These are phyloP conservation scores for Chymomyza procnemis DNA, from an alignment of 2,888 invertebrate species.

Conservation along the genomic window DNA sequence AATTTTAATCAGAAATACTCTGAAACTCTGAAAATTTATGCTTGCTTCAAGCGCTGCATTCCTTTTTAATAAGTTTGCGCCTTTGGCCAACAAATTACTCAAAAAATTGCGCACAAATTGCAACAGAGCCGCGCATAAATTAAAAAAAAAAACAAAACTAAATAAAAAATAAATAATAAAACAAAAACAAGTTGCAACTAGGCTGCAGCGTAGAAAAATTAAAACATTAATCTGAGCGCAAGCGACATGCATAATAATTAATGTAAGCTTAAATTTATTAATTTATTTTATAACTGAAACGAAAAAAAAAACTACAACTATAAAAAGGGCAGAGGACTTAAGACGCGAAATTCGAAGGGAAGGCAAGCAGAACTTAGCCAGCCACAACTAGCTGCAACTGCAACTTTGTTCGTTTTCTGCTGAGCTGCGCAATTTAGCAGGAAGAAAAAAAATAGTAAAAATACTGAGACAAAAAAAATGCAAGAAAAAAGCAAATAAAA, in stretches of 20 bases:
- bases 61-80: constrained; percentile 30
- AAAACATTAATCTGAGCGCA: constrained; percentile 63
- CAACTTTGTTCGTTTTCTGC: neutral
- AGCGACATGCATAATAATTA: constrained; percentile 63
- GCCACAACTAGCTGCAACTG: constrained; percentile 5
- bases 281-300: constrained; percentile 63
- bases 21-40: neutral
- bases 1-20: neutral
- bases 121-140: constrained; percentile 53
- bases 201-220: constrained; percentile 47
- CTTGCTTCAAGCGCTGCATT: neutral
- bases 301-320: neutral
- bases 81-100: constrained; percentile 58
- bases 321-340: constrained; percentile 11
- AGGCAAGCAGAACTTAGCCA: neutral
- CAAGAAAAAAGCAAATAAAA: constrained; percentile 21
- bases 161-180: neutral
- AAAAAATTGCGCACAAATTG: constrained; percentile 49
- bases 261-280: constrained; percentile 73
- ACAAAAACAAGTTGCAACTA: constrained; percentile 23
- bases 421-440: constrained; percentile 1
- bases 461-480: constrained; percentile 50
- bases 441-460: constrained; percentile 3
- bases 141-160: constrained; percentile 21
- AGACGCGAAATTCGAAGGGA: neutral